Conservation (phyloP, 2,113 vertebrate species). For the Zosterops lateralis region DNA sequence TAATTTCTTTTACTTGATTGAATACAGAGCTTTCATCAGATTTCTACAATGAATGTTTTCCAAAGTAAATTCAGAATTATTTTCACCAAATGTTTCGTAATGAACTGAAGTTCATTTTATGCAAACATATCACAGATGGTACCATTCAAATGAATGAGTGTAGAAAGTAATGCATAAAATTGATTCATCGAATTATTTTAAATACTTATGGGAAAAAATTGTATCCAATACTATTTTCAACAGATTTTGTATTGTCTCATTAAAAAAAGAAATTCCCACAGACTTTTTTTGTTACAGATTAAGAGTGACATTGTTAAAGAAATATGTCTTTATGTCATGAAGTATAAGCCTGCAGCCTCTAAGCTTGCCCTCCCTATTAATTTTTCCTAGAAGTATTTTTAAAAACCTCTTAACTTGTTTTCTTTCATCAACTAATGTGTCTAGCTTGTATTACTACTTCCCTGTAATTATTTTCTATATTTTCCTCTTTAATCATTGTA, state of each 20-base stretch:
- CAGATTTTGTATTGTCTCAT: not conserved
- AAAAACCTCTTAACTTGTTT: not conserved
- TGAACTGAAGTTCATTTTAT: not conserved
- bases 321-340: not conserved
- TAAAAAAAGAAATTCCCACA: not conserved
- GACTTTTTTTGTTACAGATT: not conserved
- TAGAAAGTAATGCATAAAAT: not conserved
- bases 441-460: not conserved
- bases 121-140: constrained; percentile 4
- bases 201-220: not conserved
- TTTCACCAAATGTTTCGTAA: not conserved
- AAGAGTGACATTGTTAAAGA: not conserved
- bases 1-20: not conserved
- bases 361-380: not conserved
- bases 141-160: not conserved
- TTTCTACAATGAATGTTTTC: not conserved
- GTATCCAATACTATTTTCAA: not conserved
- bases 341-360: not conserved
- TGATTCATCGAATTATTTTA: not conserved
- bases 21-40: not conserved
- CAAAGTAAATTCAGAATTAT: constrained; percentile 2
- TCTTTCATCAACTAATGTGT: not conserved
- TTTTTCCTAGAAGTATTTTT: not conserved
- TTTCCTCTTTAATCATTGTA: not conserved
- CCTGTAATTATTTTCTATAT: not conserved